Base-by-base conservation (phyloP, 1,140 invertebrate species). In the Zaprionus ornatus region DNA sequence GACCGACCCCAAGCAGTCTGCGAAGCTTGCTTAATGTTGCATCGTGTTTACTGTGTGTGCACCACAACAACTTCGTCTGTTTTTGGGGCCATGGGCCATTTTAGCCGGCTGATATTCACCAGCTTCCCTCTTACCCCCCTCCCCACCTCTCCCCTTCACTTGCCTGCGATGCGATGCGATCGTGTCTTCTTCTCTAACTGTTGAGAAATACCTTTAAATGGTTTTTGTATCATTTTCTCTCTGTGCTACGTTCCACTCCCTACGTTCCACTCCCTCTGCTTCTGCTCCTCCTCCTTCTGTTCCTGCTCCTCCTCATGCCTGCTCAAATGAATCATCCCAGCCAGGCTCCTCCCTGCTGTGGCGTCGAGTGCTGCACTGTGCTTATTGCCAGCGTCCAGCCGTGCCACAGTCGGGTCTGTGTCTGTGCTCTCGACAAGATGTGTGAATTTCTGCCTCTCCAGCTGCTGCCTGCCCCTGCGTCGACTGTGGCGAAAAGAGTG, bases 1-100 rank as follows among this genome's bases (percentile, higher is more conserved):
- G 55, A 67, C 45, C 50, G 88, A 91, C 88, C 88, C 88, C 88
- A 91, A 91, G 88, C 88, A 91, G 88, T 91, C 88, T 91, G 88
- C 88, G 77, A 82, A 57, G 85, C 54, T 56, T 79, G 50, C 78
- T 80, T 70, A 80, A 80, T 78, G 75, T 66, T 48, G 32, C 48
- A 19, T 45, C 61, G 37, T n/a, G 37, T 40, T n/a, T n/a, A 40
- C 45, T 21, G 17, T 48, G 48, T 60, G 74, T 40, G 32, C 66
- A 45, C 25, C 42, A 60, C 29, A 66, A 65, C 54, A 56, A 45
- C 54, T 74, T 57, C 50, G 55, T 19, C 21, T 79, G 48, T 52
- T 27, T 67, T 77, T 77, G 71, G 80, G 79, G 74, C 79, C 79
- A 81, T 81, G 73, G 72, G 67, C 74, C 82, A 74, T 80, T 73